phyloP scores from a whole-genome alignment of 2,797 vertebrate species.

The Acropternis orthonyx region DNA sequence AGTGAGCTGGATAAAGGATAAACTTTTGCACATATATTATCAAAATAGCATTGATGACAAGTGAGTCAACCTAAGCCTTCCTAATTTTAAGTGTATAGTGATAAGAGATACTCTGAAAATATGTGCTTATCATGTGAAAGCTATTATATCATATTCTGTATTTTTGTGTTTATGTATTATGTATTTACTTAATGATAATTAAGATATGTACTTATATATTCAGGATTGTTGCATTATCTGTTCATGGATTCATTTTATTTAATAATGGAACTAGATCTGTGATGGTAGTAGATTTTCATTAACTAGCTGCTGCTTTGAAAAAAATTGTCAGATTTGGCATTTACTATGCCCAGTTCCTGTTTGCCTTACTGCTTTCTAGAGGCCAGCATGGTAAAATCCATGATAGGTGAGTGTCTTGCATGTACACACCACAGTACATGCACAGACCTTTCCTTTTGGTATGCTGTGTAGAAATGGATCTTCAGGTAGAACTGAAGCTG shows the following conservation, averaged over 20 bases:
- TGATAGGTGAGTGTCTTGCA: accelerated
- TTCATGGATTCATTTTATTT: background rate
- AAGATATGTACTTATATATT: background rate
- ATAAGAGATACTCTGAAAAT: background rate
- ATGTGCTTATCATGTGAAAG: background rate
- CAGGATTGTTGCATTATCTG: background rate
- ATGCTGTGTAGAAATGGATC: background rate
- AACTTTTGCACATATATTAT: slow-evolving; percentile 98
- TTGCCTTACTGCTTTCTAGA: background rate
- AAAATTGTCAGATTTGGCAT: background rate
- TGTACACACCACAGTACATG: background rate
- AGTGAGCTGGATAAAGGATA: slow-evolving; percentile 99
- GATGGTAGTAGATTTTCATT: background rate
- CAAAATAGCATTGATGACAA: slow-evolving; percentile 99
- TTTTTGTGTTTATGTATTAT: background rate
- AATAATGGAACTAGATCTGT: background rate
- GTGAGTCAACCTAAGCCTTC: slow-evolving; percentile 76
- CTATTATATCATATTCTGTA: background rate
- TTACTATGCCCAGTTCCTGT: background rate
- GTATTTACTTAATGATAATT: background rate
- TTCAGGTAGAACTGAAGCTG: background rate
- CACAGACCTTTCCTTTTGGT: background rate
- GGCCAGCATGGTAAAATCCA: background rate
- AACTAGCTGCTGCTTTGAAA: background rate
- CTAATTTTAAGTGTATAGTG: slow-evolving; percentile 3